Conservation (phyloP, 2,113 vertebrate genomes). For the Notechis scutatus region DNA sequence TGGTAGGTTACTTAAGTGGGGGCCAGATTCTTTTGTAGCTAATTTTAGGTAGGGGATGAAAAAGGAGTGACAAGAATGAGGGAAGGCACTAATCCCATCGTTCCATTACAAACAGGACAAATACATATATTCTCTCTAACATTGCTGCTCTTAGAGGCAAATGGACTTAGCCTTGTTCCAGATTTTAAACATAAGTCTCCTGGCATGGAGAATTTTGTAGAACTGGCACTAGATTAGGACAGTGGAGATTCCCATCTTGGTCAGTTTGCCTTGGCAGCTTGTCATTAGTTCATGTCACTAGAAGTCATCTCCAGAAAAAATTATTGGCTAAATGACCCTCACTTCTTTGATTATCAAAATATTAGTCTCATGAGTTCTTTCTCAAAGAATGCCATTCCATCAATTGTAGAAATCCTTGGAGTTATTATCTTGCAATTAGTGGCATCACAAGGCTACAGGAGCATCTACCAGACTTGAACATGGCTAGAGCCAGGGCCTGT, state of each 20-base stretch:
- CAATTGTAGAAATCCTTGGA: neutral
- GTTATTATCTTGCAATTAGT: neutral
- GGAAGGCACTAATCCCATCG: neutral
- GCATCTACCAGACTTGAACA: neutral
- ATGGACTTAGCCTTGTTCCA: neutral
- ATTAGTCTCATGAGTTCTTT: neutral
- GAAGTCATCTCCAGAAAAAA: neutral
- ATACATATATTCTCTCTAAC: neutral
- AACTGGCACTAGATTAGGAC: neutral
- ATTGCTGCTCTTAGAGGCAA: neutral
- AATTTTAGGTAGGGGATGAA: neutral
- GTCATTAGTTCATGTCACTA: neutral
- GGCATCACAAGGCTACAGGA: neutral
- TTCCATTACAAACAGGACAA: neutral
- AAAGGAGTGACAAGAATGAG: neutral
- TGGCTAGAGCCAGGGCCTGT: neutral
- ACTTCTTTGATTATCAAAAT: neutral
- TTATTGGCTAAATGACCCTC: neutral
- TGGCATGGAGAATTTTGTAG: neutral
- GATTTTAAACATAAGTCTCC: neutral
- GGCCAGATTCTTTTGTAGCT: neutral
- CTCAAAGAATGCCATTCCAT: neutral
- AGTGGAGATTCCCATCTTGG: neutral
- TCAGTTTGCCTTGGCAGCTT: neutral
- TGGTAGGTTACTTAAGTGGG: neutral